Evolutionary conservation across 2,888 invertebrate species (phyloP).

Genomic region (Cistogaster globosa): DNA sequence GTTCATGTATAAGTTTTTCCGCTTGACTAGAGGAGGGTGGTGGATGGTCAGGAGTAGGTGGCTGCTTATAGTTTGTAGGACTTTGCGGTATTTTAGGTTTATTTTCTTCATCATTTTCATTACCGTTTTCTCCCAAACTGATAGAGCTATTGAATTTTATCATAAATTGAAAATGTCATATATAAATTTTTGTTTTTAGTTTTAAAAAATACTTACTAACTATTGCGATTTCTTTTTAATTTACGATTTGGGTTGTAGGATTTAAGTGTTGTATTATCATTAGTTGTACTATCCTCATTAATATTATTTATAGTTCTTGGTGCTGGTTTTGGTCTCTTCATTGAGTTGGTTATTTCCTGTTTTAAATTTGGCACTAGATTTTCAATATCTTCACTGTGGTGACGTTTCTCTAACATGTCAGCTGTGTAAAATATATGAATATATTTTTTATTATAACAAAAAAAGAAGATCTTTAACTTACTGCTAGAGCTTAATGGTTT

Average conservation of each 20-base stretch:
- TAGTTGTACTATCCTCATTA: conserved; percentile 76
- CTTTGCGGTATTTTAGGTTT: conserved; percentile 87
- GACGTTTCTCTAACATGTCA: conserved; percentile 78
- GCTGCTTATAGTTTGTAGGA: conserved; percentile 95
- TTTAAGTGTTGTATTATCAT: conserved; percentile 78
- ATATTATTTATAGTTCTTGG: conserved; percentile 76
- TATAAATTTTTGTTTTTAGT: background rate
- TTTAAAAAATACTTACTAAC: conserved; percentile 75
- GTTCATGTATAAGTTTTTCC: conserved; percentile 93
- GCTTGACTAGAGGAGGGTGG: conserved; percentile 96
- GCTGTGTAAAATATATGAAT: conserved; percentile 58
- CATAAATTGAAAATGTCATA: background rate
- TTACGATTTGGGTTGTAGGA: conserved; percentile 83
- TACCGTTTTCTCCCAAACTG: conserved; percentile 72
- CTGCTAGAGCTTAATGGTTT: conserved; percentile 78
- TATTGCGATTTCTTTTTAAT: conserved; percentile 81
- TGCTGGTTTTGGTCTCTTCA: conserved; percentile 79
- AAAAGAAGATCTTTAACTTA: conserved; percentile 67
- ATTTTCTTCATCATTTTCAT: conserved; percentile 79
- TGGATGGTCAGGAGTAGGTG: conserved; percentile 96
- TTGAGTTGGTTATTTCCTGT: conserved; percentile 77
- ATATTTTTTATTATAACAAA: background rate
- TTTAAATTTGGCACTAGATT: conserved; percentile 77
- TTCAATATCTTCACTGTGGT: conserved; percentile 76
- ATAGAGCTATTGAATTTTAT: conserved; percentile 72